phyloP scores from a whole-genome alignment of 2,797 vertebrate species.

The Carcharodon carcharias region DNA sequence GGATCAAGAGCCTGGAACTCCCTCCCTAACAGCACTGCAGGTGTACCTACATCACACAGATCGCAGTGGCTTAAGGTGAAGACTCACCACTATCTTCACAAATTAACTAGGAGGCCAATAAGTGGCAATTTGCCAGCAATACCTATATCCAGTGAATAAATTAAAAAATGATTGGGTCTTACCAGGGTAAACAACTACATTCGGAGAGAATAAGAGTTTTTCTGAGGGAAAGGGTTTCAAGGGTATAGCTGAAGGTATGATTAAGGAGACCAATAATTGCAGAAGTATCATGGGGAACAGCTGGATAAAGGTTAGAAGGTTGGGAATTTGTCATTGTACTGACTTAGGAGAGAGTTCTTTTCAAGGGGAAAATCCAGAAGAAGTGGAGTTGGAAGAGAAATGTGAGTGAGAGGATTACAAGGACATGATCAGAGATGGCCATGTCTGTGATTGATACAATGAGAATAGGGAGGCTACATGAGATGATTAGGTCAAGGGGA shows the following conservation, averaged over 20 bases:
- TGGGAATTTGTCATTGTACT: background rate
- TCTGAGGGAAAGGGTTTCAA: background rate
- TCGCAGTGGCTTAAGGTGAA: too few relatives aligned
- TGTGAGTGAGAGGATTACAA: background rate
- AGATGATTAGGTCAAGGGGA: background rate
- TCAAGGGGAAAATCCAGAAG: background rate
- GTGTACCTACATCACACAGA: too few relatives aligned
- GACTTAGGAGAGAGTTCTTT: background rate
- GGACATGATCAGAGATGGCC: background rate
- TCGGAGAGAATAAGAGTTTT: background rate
- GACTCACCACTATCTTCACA: too few relatives aligned
- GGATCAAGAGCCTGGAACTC: too few relatives aligned
- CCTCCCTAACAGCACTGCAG: too few relatives aligned
- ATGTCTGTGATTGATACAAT: background rate
- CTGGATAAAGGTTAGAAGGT: background rate
- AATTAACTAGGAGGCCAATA: background rate
- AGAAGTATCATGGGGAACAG: background rate
- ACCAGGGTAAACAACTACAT: background rate
- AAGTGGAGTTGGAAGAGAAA: background rate
- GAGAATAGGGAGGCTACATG: background rate
- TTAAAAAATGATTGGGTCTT: background rate
- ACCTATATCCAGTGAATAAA: background rate
- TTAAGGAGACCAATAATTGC: background rate
- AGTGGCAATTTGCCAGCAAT: background rate
- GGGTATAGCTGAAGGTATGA: background rate